phyloP scores from a whole-genome alignment of 2,888 invertebrate genomes.

The Hoplodrina ambigua region DNA sequence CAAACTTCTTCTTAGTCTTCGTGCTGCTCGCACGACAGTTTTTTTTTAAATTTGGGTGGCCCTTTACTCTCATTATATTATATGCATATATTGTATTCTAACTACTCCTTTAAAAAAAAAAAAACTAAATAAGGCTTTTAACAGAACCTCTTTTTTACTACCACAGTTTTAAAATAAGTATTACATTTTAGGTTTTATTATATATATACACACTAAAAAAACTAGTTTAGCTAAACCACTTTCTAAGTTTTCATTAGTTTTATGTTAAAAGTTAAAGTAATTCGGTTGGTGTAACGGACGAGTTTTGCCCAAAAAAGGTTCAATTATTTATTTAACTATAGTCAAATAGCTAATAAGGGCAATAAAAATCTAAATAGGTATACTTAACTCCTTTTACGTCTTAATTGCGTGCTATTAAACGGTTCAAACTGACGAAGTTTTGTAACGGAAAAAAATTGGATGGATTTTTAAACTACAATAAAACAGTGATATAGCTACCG shows the following conservation, averaged over 20 bases:
- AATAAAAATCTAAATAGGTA: constrained; percentile 46
- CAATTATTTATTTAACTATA: constrained; percentile 51
- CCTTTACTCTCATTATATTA: too few species aligned
- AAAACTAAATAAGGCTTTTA: background rate
- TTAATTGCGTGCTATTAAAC: constrained; percentile 44
- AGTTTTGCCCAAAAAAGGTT: constrained; percentile 25
- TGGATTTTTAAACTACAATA: constrained; percentile 9
- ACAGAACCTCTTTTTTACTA: background rate
- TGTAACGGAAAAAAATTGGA: constrained; percentile 16
- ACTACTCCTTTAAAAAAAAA: too few species aligned
- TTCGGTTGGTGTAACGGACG: constrained; percentile 34
- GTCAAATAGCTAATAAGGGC: constrained; percentile 27
- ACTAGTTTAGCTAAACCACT: constrained; percentile 58
- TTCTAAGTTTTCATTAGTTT: constrained; percentile 47
- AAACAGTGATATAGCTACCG: background rate
- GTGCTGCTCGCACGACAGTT: too few species aligned
- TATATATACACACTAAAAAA: constrained; percentile 27
- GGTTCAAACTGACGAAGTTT: constrained; percentile 3
- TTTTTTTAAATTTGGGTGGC: too few species aligned
- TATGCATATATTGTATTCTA: too few species aligned
- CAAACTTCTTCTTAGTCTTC: too few species aligned
- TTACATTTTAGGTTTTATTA: constrained; percentile 19
- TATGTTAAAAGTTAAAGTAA: constrained; percentile 40
- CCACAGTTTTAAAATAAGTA: constrained; percentile 10
- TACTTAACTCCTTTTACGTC: constrained; percentile 34